These are phyloP conservation scores for Phyllotreta striolata DNA, from an alignment of 2,888 invertebrate genomes.

Conservation along the genomic window DNA sequence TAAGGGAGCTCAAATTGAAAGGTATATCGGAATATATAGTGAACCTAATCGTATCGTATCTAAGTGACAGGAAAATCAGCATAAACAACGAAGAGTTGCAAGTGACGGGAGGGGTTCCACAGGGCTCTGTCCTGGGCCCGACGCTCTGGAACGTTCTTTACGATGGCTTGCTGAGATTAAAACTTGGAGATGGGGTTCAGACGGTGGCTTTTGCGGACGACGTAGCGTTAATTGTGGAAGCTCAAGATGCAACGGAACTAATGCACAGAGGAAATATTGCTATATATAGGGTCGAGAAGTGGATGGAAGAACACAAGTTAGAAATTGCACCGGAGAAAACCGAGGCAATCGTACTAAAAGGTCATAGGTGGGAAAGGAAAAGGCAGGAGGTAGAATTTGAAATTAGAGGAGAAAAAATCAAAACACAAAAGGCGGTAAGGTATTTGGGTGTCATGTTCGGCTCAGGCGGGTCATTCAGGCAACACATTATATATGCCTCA, in stretches of 20 bases:
- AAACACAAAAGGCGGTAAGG: constrained; percentile 1
- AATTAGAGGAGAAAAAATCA: constrained; percentile 28
- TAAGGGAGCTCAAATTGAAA: constrained; percentile 16
- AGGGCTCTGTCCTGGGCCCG: constrained; percentile 35
- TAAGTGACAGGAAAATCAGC: constrained; percentile 17
- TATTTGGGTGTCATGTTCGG: not conserved
- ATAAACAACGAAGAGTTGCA: not conserved
- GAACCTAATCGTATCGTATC: constrained; percentile 18
- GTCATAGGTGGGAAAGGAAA: not conserved
- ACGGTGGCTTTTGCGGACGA: constrained; percentile 36
- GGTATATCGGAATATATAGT: constrained; percentile 5
- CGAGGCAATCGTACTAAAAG: not conserved
- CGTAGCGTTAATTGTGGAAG: constrained; percentile 25
- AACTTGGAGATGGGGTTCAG: not conserved
- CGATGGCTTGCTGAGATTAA: constrained; percentile 23
- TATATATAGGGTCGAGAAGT: not conserved
- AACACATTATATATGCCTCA: no score
- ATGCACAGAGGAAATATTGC: not conserved
- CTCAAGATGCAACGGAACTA: not conserved
- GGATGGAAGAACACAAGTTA: constrained; percentile 21
- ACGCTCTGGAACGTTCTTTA: constrained; percentile 36
- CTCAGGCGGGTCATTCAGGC: no score
- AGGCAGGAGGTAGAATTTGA: not conserved
- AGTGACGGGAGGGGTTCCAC: constrained; percentile 22
- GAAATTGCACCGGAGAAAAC: constrained; percentile 21